Base-by-base conservation (phyloP, 2,113 vertebrate species). In the Phasianus colchicus region DNA sequence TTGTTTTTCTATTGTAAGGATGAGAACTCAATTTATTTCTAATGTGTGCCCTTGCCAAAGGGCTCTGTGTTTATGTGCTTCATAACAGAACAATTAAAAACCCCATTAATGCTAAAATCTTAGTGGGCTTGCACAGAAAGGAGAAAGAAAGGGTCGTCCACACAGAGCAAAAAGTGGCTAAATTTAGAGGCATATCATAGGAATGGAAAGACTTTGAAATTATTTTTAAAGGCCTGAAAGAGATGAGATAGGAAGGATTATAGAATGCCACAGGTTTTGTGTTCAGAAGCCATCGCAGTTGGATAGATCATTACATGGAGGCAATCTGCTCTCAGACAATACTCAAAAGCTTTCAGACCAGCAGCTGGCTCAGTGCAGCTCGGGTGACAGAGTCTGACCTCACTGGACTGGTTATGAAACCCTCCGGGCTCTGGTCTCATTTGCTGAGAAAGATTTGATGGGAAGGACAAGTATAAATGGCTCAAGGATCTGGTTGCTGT, bases 31-130 rank as follows among this genome's bases (percentile, higher is more conserved):
- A 89, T 92, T 94, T 96, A 73, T 91, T 94, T 89, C 78, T 73
- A 57, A 69, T 30, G n/a, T 17, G 30, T 89, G 61, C 71, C 92
- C 85, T 94, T 96, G 92, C 95, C 79, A 88, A 95, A 61, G 88
- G 82, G 75, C 48, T 89, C 48, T 79, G n/a, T 80, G 80, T 48
- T 60, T 91, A 20, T 80, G 67, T 65, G 67, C 63, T 89, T 89
- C 54, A 50, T 79, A 89, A 73, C 29, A 85, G 89, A 94, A 88
- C 78, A 88, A 80, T 92, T 88, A 65, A 73, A 91, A 61, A 7
- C 7, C 13, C 48, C 48, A 60, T 76, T 89, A 85, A 92, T 54
- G 58, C 78, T 82, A 69, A 89, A 82, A 75, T 84, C 75, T 73
- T 48, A 92, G 34, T n/a, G 48, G 43, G 9, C n/a, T 48, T 48